Conservation (phyloP, 2,113 vertebrate genomes). For the Origma solitaria region DNA sequence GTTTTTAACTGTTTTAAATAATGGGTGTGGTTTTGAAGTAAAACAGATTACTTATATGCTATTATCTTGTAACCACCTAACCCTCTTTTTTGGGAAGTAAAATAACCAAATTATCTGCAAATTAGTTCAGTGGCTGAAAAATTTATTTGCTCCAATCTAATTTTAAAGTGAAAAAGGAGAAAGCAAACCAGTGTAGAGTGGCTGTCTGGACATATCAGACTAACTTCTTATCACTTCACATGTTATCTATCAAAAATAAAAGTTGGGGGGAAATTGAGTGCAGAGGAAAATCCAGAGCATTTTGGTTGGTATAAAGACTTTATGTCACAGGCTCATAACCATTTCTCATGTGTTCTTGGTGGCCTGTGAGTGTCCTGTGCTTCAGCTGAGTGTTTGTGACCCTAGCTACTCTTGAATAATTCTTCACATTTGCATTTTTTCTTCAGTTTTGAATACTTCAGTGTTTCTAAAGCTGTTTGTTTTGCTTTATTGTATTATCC, state of each 20-base stretch:
- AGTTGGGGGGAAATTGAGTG: rapidly evolving
- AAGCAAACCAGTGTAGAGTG: background rate
- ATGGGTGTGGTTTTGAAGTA: background rate
- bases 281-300: background rate
- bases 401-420: background rate
- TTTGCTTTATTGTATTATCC: background rate
- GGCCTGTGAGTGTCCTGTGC: background rate
- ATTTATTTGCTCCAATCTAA: background rate
- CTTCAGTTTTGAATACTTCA: background rate
- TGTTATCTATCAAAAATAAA: background rate
- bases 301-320: background rate
- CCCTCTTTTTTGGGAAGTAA: background rate
- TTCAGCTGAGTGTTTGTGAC: background rate
- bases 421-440: background rate
- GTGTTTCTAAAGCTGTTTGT: background rate
- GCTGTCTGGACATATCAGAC: background rate
- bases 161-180: background rate
- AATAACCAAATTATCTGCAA: background rate
- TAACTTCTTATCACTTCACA: background rate
- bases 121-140: background rate
- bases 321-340: background rate
- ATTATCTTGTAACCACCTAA: background rate
- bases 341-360: background rate
- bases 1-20: background rate
- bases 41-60: background rate